Conservation (phyloP, 2,888 invertebrate genomes). For the Corythucha ciliata region DNA sequence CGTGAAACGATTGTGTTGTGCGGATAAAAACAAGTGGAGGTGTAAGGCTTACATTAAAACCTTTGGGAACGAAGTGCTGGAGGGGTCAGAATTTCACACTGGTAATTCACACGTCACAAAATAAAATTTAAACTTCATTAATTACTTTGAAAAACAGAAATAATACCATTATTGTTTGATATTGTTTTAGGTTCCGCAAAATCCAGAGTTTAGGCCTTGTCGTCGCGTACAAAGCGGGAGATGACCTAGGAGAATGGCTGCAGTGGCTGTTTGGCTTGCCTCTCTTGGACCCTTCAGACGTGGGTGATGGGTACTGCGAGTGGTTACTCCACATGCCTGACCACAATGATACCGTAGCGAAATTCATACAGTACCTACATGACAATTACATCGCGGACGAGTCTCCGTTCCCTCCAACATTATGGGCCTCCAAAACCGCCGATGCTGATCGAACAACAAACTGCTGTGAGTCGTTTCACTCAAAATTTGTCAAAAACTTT, state of each 20-base stretch:
- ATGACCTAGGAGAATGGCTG: slow-evolving; percentile 7
- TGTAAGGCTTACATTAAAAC: too few relatives aligned
- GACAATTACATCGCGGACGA: neutral
- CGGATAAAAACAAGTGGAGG: too few relatives aligned
- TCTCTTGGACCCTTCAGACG: slow-evolving; percentile 7
- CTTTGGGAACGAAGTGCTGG: too few relatives aligned
- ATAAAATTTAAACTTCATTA: too few relatives aligned
- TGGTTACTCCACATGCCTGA: slow-evolving; percentile 9
- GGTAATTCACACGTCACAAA: too few relatives aligned
- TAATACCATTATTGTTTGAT: slow-evolving; percentile 1
- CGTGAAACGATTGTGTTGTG: too few relatives aligned
- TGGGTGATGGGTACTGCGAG: slow-evolving; percentile 8
- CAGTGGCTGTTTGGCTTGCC: too few relatives aligned
- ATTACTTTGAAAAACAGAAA: too few relatives aligned
- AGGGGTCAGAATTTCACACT: too few relatives aligned
- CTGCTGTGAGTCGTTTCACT: slow-evolving; percentile 1
- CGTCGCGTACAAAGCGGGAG: neutral
- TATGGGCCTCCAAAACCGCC: slow-evolving; percentile 13
- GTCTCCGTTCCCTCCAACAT: slow-evolving; percentile 4
- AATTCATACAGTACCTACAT: slow-evolving; percentile 7
- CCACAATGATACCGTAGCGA: neutral
- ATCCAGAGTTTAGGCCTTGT: slow-evolving; percentile 1
- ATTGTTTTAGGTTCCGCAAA: slow-evolving; percentile 10
- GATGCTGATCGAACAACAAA: slow-evolving; percentile 7
- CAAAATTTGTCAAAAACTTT: slow-evolving; percentile 1